These are phyloP conservation scores for Crocidura indochinensis DNA, from an alignment of 2,797 vertebrate genomes.

Conservation along the genomic window DNA sequence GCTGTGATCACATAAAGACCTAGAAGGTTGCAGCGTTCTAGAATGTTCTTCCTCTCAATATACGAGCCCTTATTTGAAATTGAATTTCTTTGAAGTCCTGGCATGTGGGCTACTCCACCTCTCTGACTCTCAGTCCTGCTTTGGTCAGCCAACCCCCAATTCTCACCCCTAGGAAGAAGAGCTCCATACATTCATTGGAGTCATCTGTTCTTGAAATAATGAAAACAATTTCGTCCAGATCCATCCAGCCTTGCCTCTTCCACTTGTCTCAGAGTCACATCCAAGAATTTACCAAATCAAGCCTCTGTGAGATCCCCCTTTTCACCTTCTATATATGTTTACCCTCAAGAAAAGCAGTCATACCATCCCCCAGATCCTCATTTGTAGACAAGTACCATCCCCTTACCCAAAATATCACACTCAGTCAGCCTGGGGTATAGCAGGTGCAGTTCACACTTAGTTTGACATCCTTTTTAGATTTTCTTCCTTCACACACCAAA, in stretches of 20 bases:
- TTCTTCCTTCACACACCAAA: constrained; percentile 32
- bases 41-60: not conserved
- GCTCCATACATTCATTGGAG: too few relatives aligned
- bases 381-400: not conserved
- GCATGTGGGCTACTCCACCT: not conserved
- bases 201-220: not conserved
- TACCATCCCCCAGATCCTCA: not conserved
- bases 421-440: not conserved
- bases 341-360: not conserved
- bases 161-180: not conserved
- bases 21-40: not conserved
- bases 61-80: not conserved
- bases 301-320: not conserved
- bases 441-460: not conserved
- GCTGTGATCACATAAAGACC: not conserved
- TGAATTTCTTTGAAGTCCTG: not conserved
- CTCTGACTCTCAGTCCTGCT: not conserved
- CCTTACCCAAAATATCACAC: not conserved
- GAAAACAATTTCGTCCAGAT: not conserved
- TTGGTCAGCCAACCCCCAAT: not conserved
- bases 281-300: not conserved
- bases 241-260: not conserved
- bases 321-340: not conserved
- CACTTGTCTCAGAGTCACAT: not conserved
- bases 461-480: not conserved